These are phyloP conservation scores for Dioctria linearis DNA, from an alignment of 2,888 invertebrate species.

Conservation along the genomic window DNA sequence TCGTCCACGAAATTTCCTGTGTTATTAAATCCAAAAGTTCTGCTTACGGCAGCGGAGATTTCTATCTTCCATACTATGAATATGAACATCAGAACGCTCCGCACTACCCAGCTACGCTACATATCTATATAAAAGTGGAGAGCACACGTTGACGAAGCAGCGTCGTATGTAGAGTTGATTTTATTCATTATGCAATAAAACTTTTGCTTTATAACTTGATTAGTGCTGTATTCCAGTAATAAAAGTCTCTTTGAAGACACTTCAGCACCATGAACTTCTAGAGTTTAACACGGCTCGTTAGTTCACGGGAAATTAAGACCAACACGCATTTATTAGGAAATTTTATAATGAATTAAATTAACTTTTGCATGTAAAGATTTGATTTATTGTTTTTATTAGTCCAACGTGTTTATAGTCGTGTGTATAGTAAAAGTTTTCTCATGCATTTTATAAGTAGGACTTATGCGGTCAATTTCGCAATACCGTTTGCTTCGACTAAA, in stretches of 20 bases:
- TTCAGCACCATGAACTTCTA: conserved; percentile 30
- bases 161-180: conserved; percentile 47
- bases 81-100: background rate
- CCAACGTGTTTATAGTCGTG: background rate
- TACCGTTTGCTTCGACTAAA: too few species aligned
- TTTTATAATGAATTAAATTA: conserved; percentile 44
- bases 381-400: conserved; percentile 26
- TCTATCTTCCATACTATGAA: conserved; percentile 9
- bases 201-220: conserved; percentile 53
- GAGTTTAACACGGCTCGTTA: conserved; percentile 44
- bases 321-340: conserved; percentile 28
- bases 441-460: too few species aligned
- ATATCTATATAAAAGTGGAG: background rate
- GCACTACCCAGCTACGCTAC: background rate
- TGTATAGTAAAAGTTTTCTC: too few species aligned
- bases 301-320: conserved; percentile 36
- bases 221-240: conserved; percentile 47
- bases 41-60: conserved; percentile 34
- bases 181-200: conserved; percentile 52
- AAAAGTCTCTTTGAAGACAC: conserved; percentile 44
- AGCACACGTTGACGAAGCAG: conserved; percentile 29
- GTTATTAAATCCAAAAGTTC: conserved; percentile 47
- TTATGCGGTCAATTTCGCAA: too few species aligned
- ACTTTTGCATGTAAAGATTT: conserved; percentile 30
- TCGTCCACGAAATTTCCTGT: conserved; percentile 50